Percentiles rank a stretch among this genome's conserved stretches.
Evolutionary conservation across 2,113 vertebrate genomes (phyloP).

Genomic region (Ginglymostoma cirratum): DNA sequence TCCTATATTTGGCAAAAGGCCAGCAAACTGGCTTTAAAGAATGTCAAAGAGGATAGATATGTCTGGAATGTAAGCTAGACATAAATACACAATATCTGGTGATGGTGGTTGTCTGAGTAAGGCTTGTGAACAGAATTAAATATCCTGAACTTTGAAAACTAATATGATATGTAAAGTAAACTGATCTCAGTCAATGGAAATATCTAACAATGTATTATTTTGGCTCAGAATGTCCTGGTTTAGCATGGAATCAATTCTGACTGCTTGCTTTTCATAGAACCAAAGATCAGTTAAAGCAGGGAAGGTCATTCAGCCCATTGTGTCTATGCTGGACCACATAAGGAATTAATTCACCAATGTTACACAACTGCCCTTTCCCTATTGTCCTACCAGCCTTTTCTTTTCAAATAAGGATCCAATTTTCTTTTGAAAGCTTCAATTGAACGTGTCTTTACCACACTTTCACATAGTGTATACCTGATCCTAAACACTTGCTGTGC

Average conservation of each 20-base stretch:
- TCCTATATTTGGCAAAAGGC: constrained; percentile 14
- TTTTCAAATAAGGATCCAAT: too few relatives aligned
- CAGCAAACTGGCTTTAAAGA: neutral
- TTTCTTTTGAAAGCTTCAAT: too few relatives aligned
- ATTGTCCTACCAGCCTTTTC: too few relatives aligned
- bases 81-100: constrained; percentile 19
- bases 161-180: neutral
- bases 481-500: too few relatives aligned
- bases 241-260: neutral
- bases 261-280: neutral
- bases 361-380: too few relatives aligned
- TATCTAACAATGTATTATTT: neutral
- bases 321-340: too few relatives aligned
- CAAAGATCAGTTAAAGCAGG: neutral
- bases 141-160: neutral
- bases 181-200: neutral
- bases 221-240: neutral
- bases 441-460: too few relatives aligned
- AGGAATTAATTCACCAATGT: too few relatives aligned
- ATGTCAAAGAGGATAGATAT: constrained; percentile 16
- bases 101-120: neutral
- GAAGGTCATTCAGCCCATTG: neutral
- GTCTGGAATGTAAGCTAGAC: neutral
- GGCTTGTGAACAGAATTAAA: neutral
- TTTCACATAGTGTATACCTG: too few relatives aligned